Evolutionary conservation across 2,113 vertebrate species (phyloP), one percentile per base, ranked within the genome.

Genomic region (Heterotilapia buettikoferi): DNA sequence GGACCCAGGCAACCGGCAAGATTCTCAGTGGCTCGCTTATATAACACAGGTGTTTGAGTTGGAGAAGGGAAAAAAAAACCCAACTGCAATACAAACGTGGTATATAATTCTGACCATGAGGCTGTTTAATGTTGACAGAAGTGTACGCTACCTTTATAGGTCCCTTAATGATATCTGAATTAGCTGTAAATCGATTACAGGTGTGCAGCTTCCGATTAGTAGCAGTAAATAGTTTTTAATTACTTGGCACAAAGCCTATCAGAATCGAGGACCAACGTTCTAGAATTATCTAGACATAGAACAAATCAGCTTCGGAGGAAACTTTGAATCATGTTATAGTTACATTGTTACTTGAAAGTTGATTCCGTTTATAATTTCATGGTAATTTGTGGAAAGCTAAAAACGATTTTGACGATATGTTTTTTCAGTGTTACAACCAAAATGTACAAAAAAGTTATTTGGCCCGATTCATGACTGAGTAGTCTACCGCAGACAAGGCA

Each of bases 31-130:
- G 5, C 31, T 47, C 38, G 54, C 13, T 94, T 91, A 90, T 19
- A 59, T 87, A 93, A 92, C 82, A 52, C 7, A 89, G 57, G 84
- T 89, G 84, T 76, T 89, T 82, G 45, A 36, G 24, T 19, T 45
- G 24, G 24, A 31, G 14, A 47, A 5, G 40, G 38, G 2, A 12
- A n/a, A 38, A 31, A 50, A 31, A 38, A 12, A 0, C 0, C 3
- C 43, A 50, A 73, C 38, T 4, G 4, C 45, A 12, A 78, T 31
- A 31, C 71, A 12, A 78, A 78, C 26, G 2, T 78, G 9, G 47
- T 31, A 19, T 19, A 26, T 78, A 31, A 52, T 19, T 50, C 24
- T 52, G 26, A 47, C 24, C 18, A 78, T 31, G 43, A 50, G 9
- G 71, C 1, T 8, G 24, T 78, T 31, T 31, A 50, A 76, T 29